These are phyloP conservation scores for Hydrolagus colliei DNA, from an alignment of 2,797 vertebrate genomes.

Conservation along the genomic window DNA sequence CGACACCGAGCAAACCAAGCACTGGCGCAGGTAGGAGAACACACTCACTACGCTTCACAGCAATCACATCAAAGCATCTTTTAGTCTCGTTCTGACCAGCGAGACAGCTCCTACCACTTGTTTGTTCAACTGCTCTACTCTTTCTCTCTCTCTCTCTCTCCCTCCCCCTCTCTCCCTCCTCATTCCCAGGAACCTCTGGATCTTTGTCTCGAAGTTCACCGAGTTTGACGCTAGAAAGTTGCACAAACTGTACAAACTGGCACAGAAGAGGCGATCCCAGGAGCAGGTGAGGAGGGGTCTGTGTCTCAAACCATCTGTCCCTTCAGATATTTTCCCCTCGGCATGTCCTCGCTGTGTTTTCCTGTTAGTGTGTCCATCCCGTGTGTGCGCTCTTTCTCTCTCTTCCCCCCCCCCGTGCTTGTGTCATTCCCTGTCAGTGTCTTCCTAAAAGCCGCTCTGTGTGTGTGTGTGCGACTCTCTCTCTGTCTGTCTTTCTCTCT, in stretches of 20 bases:
- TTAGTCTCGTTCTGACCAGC: background rate
- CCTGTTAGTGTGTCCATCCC: background rate
- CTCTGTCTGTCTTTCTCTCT: background rate
- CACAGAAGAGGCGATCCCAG: slow-evolving; percentile 89
- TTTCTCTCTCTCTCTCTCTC: no score
- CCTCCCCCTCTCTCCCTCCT: background rate
- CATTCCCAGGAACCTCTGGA: slow-evolving; percentile 84
- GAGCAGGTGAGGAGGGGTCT: slow-evolving; percentile 65
- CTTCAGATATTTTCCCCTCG: background rate
- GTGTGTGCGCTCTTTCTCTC: no score
- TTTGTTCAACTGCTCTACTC: background rate
- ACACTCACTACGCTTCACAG: no score
- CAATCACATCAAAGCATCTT: background rate
- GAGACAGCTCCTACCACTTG: background rate
- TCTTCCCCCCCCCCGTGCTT: no score
- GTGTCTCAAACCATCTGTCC: background rate
- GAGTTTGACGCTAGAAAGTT: slow-evolving; percentile 95
- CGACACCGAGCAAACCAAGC: slow-evolving; percentile 84
- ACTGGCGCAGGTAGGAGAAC: slow-evolving; percentile 76
- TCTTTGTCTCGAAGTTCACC: slow-evolving; percentile 98
- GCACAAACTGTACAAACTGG: slow-evolving; percentile 97
- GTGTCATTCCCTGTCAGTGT: no score
- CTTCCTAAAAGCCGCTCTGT: no score
- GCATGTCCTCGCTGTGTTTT: no score
- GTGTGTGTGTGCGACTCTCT: background rate